Conservation (phyloP, 2,888 invertebrate species). For the Timandra comae region DNA sequence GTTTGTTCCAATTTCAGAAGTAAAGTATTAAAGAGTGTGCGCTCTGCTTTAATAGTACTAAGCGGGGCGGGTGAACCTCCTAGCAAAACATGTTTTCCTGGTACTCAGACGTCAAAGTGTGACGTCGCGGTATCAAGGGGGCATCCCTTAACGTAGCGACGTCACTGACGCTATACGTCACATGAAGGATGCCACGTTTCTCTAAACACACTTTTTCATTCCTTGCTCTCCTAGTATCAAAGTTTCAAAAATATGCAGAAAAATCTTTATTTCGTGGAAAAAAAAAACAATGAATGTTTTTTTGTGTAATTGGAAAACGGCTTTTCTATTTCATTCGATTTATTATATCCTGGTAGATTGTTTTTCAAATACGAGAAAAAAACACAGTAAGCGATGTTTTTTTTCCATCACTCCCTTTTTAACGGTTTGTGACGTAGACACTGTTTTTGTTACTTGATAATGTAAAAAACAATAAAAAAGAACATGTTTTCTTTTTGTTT, state of each 20-base stretch:
- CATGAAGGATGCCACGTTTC: neutral
- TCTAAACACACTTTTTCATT: constrained; percentile 12
- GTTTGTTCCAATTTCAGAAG: too few species aligned
- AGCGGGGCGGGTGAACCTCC: too few species aligned
- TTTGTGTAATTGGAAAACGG: constrained; percentile 18
- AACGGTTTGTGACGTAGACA: too few species aligned
- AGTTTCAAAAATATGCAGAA: constrained; percentile 65
- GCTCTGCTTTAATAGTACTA: too few species aligned
- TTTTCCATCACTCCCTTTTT: too few species aligned
- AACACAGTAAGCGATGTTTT: too few species aligned
- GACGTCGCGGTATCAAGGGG: constrained; percentile 26
- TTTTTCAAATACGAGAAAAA: constrained; percentile 20
- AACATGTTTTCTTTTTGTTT: too few species aligned
- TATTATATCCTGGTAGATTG: constrained; percentile 24
- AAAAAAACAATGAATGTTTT: constrained; percentile 25
- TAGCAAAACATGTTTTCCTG: constrained; percentile 29
- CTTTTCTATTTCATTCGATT: constrained; percentile 9
- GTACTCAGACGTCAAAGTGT: constrained; percentile 37
- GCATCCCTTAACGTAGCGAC: constrained; percentile 1
- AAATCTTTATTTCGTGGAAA: constrained; percentile 59
- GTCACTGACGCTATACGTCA: neutral
- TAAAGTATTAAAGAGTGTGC: too few species aligned
- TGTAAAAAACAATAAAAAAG: too few species aligned
- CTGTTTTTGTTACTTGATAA: too few species aligned
- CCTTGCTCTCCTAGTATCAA: constrained; percentile 40